Evolutionary conservation across 2,797 vertebrate species (phyloP).

Genomic region (Vipera ursinii): DNA sequence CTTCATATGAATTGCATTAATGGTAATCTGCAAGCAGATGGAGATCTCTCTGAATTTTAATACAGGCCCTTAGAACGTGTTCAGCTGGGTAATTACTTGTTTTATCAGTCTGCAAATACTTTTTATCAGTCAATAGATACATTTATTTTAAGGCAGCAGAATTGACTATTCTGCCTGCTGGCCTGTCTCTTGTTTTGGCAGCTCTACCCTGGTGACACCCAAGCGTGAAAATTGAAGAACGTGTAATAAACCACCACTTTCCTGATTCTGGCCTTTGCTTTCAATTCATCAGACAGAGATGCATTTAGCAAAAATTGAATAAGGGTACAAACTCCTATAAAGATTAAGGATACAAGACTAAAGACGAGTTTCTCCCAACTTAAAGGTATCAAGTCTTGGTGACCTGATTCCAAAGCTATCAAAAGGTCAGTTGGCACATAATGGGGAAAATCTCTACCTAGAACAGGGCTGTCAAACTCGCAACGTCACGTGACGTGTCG

Average conservation of each 20-base stretch:
- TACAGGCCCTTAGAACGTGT: slow-evolving; percentile 63
- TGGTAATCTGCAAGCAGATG: slow-evolving; percentile 69
- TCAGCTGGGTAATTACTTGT: slow-evolving; percentile 55
- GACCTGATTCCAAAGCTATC: neutral
- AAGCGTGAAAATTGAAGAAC: slow-evolving; percentile 47
- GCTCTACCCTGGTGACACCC: slow-evolving; percentile 52
- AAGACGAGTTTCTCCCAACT: neutral
- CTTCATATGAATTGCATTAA: slow-evolving; percentile 72
- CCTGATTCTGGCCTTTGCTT: slow-evolving; percentile 34
- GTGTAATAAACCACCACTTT: slow-evolving; percentile 25
- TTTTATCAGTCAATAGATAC: slow-evolving; percentile 48
- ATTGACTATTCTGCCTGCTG: slow-evolving; percentile 52
- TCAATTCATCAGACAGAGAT: slow-evolving; percentile 19
- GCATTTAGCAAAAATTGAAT: neutral
- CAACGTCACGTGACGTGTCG: too few species aligned
- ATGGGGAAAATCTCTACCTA: neutral
- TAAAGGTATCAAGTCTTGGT: neutral
- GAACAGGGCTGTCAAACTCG: neutral
- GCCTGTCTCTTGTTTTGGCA: slow-evolving; percentile 55
- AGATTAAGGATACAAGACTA: neutral
- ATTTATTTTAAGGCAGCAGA: slow-evolving; percentile 58
- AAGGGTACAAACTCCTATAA: neutral
- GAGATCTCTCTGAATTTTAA: slow-evolving; percentile 65
- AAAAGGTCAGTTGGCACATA: neutral
- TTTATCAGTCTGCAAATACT: slow-evolving; percentile 68